These are phyloP conservation scores for Drosophila pseudotalamancana DNA, from an alignment of 2,888 invertebrate species.

Conservation along the genomic window DNA sequence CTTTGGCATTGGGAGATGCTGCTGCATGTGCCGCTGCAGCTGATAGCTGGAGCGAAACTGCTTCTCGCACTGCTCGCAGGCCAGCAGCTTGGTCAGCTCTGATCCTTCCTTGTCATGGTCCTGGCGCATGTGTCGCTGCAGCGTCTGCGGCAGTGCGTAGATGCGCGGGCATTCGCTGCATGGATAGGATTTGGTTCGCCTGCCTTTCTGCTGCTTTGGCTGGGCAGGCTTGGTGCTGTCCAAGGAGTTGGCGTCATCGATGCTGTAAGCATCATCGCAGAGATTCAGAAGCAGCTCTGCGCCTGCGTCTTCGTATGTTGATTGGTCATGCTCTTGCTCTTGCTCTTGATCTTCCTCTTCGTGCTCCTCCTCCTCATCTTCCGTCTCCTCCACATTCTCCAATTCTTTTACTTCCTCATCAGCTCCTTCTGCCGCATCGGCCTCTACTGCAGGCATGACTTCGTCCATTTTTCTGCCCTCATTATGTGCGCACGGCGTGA, in stretches of 20 bases:
- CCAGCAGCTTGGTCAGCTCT: neutral
- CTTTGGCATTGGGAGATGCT: constrained; percentile 66
- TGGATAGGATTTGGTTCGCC: constrained; percentile 29
- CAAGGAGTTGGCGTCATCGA: constrained; percentile 4
- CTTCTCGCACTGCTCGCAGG: constrained; percentile 55
- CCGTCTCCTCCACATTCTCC: neutral
- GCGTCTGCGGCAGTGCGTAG: constrained; percentile 39
- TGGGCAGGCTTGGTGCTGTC: neutral
- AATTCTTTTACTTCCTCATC: neutral
- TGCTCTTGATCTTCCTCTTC: neutral
- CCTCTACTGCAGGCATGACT: neutral
- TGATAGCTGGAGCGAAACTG: constrained; percentile 43
- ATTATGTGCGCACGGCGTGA: constrained; percentile 41
- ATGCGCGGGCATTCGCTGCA: constrained; percentile 50
- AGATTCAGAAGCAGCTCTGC: constrained; percentile 32
- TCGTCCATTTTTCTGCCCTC: neutral
- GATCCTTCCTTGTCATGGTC: constrained; percentile 38
- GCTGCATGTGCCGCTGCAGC: constrained; percentile 55
- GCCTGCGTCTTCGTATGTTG: constrained; percentile 25
- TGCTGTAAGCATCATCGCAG: constrained; percentile 45
- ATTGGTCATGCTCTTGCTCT: neutral
- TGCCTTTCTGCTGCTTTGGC: neutral
- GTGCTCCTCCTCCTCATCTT: neutral
- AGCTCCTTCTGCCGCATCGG: neutral
- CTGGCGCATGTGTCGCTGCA: constrained; percentile 57